These are phyloP conservation scores for Ferdinandea cuprea DNA, from an alignment of 2,888 invertebrate genomes.

Conservation along the genomic window DNA sequence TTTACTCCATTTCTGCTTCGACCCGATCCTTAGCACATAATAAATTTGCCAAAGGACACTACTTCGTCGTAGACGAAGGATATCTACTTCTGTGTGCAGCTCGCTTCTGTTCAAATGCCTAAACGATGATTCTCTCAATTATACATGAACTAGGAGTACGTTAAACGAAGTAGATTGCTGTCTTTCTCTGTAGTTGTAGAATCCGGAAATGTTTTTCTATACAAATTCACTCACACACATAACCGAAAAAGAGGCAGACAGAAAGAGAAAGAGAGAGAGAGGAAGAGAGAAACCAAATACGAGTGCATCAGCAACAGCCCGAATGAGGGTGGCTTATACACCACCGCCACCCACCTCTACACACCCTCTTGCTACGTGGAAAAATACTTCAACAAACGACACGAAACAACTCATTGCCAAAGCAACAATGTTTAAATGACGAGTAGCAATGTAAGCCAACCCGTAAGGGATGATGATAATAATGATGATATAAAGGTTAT, in stretches of 20 bases:
- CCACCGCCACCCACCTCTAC: neutral
- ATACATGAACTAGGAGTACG: slow-evolving; percentile 57
- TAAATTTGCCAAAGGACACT: slow-evolving; percentile 66
- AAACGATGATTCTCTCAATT: slow-evolving; percentile 71
- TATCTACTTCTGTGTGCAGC: slow-evolving; percentile 19
- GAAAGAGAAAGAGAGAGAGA: slow-evolving; percentile 3
- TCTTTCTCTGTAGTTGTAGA: slow-evolving; percentile 40
- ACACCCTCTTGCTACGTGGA: neutral
- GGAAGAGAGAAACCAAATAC: slow-evolving; percentile 9
- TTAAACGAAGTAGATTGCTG: neutral
- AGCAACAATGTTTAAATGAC: slow-evolving; percentile 73
- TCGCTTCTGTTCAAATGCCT: slow-evolving; percentile 62
- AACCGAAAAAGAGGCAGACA: too few species aligned
- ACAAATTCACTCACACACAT: slow-evolving; percentile 13
- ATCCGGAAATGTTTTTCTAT: slow-evolving; percentile 58
- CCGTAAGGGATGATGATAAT: slow-evolving; percentile 74
- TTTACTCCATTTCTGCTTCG: slow-evolving; percentile 40
- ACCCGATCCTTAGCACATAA: slow-evolving; percentile 68
- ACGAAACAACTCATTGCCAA: slow-evolving; percentile 69
- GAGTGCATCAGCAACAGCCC: slow-evolving; percentile 7
- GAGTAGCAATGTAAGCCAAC: slow-evolving; percentile 49
- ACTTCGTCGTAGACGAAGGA: slow-evolving; percentile 23
- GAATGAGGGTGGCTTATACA: neutral
- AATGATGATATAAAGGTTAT: slow-evolving; percentile 74
- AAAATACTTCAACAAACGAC: slow-evolving; percentile 39